These are phyloP conservation scores for Tokudaia muenninki DNA, from an alignment of 2,797 vertebrate genomes.

Conservation along the genomic window DNA sequence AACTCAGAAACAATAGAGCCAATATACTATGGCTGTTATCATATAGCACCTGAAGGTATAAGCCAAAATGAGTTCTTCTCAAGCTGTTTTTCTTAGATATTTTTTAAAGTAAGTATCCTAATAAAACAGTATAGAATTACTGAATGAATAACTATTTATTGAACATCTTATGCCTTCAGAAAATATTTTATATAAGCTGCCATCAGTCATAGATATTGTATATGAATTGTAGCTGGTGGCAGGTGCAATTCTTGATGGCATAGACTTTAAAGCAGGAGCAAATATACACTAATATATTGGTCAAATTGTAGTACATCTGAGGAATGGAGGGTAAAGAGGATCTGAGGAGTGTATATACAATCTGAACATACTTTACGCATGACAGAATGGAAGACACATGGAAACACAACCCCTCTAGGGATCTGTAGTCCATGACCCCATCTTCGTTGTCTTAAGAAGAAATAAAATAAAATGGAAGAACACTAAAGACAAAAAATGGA, in stretches of 20 bases:
- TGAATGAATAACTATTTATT: neutral
- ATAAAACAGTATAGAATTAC: neutral
- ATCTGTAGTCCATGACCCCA: neutral
- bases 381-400: neutral
- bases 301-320: neutral
- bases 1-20: neutral
- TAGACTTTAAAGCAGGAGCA: neutral
- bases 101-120: neutral
- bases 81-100: neutral
- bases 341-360: neutral
- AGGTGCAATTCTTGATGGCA: neutral
- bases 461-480: neutral
- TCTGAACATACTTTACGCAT: neutral
- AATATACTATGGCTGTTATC: neutral
- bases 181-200: neutral
- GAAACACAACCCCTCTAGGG: too few species aligned
- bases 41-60: neutral
- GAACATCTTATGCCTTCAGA: neutral
- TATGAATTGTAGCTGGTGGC: neutral
- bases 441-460: neutral
- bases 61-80: neutral
- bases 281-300: neutral
- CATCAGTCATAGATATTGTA: neutral
- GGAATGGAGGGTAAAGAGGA: neutral
- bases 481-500: neutral